These are phyloP conservation scores for Mustela nigripes DNA, from an alignment of 2,113 vertebrate genomes.

Conservation along the genomic window DNA sequence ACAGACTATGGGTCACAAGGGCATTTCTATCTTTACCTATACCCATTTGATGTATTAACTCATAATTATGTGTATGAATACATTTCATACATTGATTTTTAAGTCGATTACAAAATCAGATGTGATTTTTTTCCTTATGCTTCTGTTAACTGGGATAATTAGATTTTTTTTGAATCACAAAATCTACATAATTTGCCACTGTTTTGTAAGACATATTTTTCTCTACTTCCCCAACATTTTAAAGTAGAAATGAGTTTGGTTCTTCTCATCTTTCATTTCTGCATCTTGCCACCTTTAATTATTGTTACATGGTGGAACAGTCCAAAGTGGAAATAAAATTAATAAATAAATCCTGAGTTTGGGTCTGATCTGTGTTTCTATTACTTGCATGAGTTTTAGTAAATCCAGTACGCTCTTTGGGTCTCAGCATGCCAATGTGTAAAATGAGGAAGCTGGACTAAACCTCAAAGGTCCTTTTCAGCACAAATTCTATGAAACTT, in stretches of 20 bases:
- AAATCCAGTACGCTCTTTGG: neutral
- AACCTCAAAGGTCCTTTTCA: neutral
- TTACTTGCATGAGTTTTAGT: neutral
- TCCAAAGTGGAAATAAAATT: neutral
- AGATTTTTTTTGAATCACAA: neutral
- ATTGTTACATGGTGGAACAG: neutral
- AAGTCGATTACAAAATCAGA: neutral
- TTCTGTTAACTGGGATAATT: neutral
- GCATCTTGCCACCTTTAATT: neutral
- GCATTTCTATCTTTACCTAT: neutral
- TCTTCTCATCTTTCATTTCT: neutral
- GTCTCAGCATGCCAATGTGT: neutral
- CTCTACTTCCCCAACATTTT: neutral
- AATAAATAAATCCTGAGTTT: neutral
- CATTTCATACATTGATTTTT: neutral
- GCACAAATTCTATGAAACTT: conserved; percentile 44
- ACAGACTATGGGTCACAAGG: neutral
- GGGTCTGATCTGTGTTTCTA: neutral
- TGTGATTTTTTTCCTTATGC: neutral
- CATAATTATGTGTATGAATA: neutral
- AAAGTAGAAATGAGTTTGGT: neutral
- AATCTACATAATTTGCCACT: neutral
- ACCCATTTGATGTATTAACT: neutral
- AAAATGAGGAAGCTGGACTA: neutral
- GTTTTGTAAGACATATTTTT: neutral